Evolutionary conservation across 1,140 invertebrate species (phyloP).

Genomic region (Heliconius melpomene): DNA sequence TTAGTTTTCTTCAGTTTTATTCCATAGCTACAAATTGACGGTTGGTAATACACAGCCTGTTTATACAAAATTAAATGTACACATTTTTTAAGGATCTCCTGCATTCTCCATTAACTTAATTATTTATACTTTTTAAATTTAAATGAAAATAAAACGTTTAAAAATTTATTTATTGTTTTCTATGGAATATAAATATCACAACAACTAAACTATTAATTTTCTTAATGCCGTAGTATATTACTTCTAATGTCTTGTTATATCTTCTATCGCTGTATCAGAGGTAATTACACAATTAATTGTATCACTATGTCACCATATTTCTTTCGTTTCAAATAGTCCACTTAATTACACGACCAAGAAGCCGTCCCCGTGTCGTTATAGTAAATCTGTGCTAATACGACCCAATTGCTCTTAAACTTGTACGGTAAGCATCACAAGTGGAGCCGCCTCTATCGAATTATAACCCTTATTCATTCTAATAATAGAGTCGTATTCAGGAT

Average conservation of each 20-base stretch:
- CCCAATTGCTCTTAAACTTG: constrained; percentile 49
- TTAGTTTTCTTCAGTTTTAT: too few relatives aligned
- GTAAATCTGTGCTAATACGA: constrained; percentile 61
- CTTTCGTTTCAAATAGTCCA: constrained; percentile 26
- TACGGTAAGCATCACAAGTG: constrained; percentile 34
- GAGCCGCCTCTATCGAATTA: constrained; percentile 25
- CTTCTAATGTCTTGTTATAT: not conserved
- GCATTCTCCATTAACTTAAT: too few relatives aligned
- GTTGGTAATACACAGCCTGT: too few relatives aligned
- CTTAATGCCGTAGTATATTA: not conserved
- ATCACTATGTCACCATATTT: constrained; percentile 15
- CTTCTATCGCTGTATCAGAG: not conserved
- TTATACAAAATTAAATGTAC: too few relatives aligned
- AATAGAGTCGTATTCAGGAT: constrained; percentile 17
- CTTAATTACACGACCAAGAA: constrained; percentile 50
- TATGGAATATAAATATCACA: not conserved
- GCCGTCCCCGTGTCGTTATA: constrained; percentile 44
- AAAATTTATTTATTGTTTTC: not conserved
- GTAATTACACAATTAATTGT: constrained; percentile 17
- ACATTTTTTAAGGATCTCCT: too few relatives aligned
- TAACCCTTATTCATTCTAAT: constrained; percentile 19
- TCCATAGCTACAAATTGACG: too few relatives aligned
- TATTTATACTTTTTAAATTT: too few relatives aligned
- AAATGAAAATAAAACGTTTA: too few relatives aligned
- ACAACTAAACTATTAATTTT: not conserved